Evolutionary conservation across 2,888 invertebrate genomes (phyloP).

Genomic region (Xanthorhoe spadicearia): DNA sequence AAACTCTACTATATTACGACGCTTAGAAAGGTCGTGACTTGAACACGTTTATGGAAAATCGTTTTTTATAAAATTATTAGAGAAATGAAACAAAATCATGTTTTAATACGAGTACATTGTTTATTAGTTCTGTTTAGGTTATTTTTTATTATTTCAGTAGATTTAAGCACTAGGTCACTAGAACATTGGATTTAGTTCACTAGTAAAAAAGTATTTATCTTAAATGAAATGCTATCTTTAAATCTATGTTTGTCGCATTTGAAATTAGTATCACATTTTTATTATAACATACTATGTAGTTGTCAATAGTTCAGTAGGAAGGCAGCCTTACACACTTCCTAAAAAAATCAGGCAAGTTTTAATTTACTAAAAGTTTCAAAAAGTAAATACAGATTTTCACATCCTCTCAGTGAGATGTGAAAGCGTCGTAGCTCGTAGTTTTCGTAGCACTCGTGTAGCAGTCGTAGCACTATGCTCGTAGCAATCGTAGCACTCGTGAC

Average conservation of each 20-base stretch:
- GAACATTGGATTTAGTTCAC: no score
- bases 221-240: no score
- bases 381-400: constrained; percentile 1
- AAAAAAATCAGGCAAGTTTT: background rate
- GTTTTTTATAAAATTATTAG: background rate
- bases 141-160: no score
- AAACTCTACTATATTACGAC: constrained; percentile 26
- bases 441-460: constrained; percentile 24
- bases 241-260: no score
- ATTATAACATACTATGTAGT: background rate
- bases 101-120: no score
- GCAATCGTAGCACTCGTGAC: constrained; percentile 36
- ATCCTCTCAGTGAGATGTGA: constrained; percentile 2
- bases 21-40: constrained; percentile 3
- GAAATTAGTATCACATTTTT: no score
- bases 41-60: background rate
- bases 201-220: no score
- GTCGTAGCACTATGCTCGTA: constrained; percentile 24
- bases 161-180: no score
- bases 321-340: background rate
- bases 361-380: background rate
- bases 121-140: no score
- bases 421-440: constrained; percentile 17
- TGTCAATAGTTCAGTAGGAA: background rate
- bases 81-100: no score